phyloP scores from a whole-genome alignment of 2,888 invertebrate species.

The Tenthredo distinguenda region DNA sequence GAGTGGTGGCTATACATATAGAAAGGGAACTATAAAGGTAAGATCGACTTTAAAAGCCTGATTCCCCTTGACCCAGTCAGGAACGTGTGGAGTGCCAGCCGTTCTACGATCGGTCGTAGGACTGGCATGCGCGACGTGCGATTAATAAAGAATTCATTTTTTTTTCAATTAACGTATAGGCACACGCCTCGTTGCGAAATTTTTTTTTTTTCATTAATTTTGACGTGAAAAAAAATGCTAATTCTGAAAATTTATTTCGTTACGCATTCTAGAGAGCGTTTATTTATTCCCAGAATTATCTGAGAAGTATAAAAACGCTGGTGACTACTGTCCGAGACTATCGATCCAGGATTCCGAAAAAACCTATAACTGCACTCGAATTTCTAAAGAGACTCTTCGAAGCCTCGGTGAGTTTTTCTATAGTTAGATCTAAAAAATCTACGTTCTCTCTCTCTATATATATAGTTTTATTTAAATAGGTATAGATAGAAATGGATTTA shows the following conservation, averaged over 20 bases:
- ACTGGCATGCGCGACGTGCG: neutral
- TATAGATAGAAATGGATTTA: neutral
- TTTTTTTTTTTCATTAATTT: too few relatives aligned
- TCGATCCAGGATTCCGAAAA: constrained; percentile 8
- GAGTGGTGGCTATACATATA: neutral
- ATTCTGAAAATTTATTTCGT: too few relatives aligned
- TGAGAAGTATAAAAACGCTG: constrained; percentile 26
- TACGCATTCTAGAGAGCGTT: neutral
- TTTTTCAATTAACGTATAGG: too few relatives aligned
- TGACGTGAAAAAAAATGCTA: too few relatives aligned
- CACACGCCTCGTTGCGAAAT: too few relatives aligned
- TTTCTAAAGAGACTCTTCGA: constrained; percentile 20
- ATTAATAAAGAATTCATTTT: neutral
- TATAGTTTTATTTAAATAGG: too few relatives aligned
- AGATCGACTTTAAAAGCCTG: constrained; percentile 21
- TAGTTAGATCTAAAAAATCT: too few relatives aligned
- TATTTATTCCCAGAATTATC: constrained; percentile 19
- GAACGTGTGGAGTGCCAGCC: neutral
- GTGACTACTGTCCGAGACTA: constrained; percentile 30
- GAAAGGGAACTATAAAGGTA: constrained; percentile 26
- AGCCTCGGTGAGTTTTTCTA: constrained; percentile 26
- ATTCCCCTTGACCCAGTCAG: constrained; percentile 42
- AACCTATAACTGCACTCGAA: neutral
- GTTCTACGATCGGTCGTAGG: neutral
- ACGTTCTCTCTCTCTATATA: too few relatives aligned